phyloP scores from a whole-genome alignment of 2,797 vertebrate species.

The Epinephelus malabaricus region DNA sequence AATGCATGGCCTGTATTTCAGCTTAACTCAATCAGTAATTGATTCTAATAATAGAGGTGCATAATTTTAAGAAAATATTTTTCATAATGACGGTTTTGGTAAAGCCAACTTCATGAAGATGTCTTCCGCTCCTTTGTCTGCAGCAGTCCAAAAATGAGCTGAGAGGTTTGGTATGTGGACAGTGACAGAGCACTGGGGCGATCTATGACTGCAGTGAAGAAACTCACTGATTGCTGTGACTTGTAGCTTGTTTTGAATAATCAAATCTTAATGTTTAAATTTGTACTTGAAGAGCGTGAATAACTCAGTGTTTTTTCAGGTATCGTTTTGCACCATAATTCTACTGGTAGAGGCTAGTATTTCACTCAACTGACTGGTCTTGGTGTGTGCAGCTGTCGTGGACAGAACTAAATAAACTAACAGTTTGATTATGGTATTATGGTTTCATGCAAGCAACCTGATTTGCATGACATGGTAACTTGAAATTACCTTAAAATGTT shows the following conservation, averaged over 20 bases:
- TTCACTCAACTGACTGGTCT: conserved; percentile 12
- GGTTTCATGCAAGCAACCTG: conserved; percentile 1
- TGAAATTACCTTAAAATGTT: background rate
- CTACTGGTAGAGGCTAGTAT: background rate
- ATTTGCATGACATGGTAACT: background rate
- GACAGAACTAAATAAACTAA: conserved; percentile 24
- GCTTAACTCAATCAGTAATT: conserved; percentile 19
- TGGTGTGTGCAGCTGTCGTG: conserved; percentile 10
- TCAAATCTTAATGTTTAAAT: conserved; percentile 20
- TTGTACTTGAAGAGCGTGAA: background rate
- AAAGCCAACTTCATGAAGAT: conserved; percentile 6
- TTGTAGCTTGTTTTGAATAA: conserved; percentile 31
- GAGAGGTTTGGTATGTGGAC: conserved; percentile 24
- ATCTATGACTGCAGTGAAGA: background rate
- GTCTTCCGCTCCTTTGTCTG: conserved; percentile 11
- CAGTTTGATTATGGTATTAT: background rate
- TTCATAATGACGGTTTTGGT: background rate
- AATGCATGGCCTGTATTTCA: conserved; percentile 73
- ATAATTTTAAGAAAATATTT: background rate
- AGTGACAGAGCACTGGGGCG: background rate
- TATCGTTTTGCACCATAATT: conserved; percentile 13
- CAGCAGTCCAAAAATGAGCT: conserved; percentile 7
- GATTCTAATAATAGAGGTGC: background rate
- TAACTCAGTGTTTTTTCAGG: background rate
- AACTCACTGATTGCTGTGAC: conserved; percentile 16